phyloP scores from a whole-genome alignment of 2,888 invertebrate species.

The Tetanocera ferruginea region DNA sequence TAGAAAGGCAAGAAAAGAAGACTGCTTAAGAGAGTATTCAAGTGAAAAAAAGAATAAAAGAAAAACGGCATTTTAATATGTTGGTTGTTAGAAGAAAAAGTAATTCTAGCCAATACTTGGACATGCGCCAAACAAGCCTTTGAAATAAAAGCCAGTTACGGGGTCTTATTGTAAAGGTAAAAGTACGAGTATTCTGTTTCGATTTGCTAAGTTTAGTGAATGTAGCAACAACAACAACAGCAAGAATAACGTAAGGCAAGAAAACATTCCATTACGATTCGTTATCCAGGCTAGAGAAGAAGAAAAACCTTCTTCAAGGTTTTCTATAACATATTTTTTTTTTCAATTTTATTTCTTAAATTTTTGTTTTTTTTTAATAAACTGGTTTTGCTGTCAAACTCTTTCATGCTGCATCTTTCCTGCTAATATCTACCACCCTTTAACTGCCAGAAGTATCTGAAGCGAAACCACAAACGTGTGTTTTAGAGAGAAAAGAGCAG shows the following conservation, averaged over 20 bases:
- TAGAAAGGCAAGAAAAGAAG: too few species aligned
- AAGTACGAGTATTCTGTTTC: background rate
- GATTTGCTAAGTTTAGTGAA: background rate
- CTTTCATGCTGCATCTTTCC: background rate
- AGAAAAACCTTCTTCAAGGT: constrained; percentile 16
- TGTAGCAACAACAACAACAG: background rate
- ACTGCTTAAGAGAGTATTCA: too few species aligned
- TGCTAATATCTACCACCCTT: background rate
- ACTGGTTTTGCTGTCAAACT: background rate
- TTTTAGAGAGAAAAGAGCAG: background rate
- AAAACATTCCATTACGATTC: constrained; percentile 15
- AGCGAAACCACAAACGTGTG: constrained; percentile 20
- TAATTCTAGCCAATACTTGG: too few species aligned
- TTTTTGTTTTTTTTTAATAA: background rate
- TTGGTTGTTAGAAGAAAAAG: background rate
- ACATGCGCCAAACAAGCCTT: background rate
- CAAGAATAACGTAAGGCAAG: background rate
- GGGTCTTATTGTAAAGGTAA: background rate
- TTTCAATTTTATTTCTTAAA: background rate
- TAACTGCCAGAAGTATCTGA: background rate
- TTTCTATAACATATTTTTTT: background rate
- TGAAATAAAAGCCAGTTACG: background rate
- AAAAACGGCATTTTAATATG: background rate
- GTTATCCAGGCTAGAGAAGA: background rate
- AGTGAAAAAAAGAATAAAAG: too few species aligned